Base-by-base conservation (phyloP, 2,113 vertebrate species). In the Pavo muticus region DNA sequence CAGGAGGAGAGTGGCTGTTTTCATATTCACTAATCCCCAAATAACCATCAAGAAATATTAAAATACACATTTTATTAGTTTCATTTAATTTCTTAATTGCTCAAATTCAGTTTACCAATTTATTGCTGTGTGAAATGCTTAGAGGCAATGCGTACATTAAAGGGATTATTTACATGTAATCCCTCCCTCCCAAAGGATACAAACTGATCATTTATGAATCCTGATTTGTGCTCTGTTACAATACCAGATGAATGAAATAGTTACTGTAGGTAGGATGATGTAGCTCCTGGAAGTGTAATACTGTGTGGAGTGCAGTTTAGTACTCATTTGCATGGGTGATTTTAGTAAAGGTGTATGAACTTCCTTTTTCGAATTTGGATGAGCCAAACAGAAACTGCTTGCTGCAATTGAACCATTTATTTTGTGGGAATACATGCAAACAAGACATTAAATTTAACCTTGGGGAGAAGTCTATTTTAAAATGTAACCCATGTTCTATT, bases 111-210 rank as follows among this genome's bases (percentile, higher is more conserved):
- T 98, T 98, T 98, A 98, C 98, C 98, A 98, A 98, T 98, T 98
- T 98, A 98, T 98, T 98, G 98, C 98, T 98, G 97, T 98, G 98
- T 98, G 98, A 98, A 98, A 98, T 97, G 98, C 98, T 99, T 98
- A 98, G 98, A 98, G 98, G 98, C 98, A 72, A 98, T 98, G 97
- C 96, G 76, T 97, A 98, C 98, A 98, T 99, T 99, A 99, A 98
- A 98, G 96, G 98, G 98, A 99, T 99, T 99, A 99, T 98, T 99
- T 97, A 98, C 98, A 98, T 99, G 98, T 99, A 99, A 99, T 99
- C 98, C 98, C 95, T 97, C 88, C 97, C 95, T 99, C 98, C 98
- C 99, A 97, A 96, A 97, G 98, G 99, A 98, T 97, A 97, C 95
- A 97, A 98, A 97, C 97, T 91, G 95, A 98, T 98, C 98, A 92